Percentiles rank a stretch among this genome's conserved stretches.
These are phyloP conservation scores for Arrhamphus sclerolepis DNA, from an alignment of 2,797 vertebrate genomes.

Conservation along the genomic window DNA sequence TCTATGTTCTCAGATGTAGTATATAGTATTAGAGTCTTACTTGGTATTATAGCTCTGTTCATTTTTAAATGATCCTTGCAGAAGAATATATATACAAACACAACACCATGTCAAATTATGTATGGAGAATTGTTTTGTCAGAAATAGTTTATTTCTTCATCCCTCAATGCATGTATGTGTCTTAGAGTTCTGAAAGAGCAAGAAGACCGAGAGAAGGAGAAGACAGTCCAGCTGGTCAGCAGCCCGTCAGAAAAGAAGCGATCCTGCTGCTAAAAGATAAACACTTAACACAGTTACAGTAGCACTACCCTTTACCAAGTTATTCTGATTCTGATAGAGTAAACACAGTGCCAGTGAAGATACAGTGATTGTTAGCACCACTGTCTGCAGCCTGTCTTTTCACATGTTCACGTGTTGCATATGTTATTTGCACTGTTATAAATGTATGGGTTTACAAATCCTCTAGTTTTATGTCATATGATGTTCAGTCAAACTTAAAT, in stretches of 20 bases:
- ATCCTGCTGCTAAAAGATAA: slow-evolving; percentile 82
- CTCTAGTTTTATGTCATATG: not conserved
- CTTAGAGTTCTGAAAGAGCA: slow-evolving; percentile 89
- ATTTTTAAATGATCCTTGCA: too few relatives aligned
- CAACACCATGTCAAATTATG: too few relatives aligned
- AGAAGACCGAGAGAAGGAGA: slow-evolving; percentile 87
- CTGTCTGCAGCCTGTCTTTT: slow-evolving; percentile 11
- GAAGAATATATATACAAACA: too few relatives aligned
- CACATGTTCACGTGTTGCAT: slow-evolving; percentile 8
- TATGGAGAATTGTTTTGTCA: not conserved
- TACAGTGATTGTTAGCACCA: slow-evolving; percentile 12
- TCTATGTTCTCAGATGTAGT: too few relatives aligned
- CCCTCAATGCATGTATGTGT: slow-evolving; percentile 5
- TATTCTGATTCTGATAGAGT: slow-evolving; percentile 4
- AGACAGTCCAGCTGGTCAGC: slow-evolving; percentile 79
- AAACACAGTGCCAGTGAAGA: slow-evolving; percentile 16
- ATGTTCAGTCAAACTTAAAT: slow-evolving; percentile 13
- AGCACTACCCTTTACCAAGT: slow-evolving; percentile 39
- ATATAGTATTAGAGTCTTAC: too few relatives aligned
- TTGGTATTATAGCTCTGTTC: too few relatives aligned
- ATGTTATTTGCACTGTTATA: slow-evolving; percentile 31
- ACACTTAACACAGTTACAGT: slow-evolving; percentile 9
- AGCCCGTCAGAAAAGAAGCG: slow-evolving; percentile 78
- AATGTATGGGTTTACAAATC: slow-evolving; percentile 6
- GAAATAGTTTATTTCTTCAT: not conserved